A percentile compares a stretch with the other conserved stretches of the same genome.
Conservation (phyloP, 2,888 invertebrate species). For the Sycophila texana region DNA sequence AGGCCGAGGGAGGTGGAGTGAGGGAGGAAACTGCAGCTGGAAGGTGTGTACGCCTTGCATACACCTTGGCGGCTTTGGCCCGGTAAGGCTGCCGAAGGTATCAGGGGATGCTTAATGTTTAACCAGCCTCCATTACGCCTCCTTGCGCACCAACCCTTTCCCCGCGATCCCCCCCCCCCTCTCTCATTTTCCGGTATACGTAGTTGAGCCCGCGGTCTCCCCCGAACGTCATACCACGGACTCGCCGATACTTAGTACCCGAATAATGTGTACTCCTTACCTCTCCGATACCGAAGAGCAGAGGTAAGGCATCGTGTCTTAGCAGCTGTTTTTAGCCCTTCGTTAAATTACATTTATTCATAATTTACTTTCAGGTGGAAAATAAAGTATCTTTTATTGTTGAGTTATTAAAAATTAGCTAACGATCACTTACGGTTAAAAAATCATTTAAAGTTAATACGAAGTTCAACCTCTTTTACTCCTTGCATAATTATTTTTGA, state of each 20-base stretch:
- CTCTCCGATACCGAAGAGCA: no score
- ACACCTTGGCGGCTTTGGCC: constrained; percentile 69
- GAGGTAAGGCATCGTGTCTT: no score
- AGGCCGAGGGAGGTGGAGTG: constrained; percentile 61
- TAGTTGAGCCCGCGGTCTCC: not conserved
- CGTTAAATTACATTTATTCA: no score
- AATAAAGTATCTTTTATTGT: no score
- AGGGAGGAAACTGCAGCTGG: constrained; percentile 56
- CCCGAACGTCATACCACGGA: constrained; percentile 10
- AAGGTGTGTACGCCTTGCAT: constrained; percentile 54
- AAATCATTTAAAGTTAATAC: no score
- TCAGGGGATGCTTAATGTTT: constrained; percentile 75
- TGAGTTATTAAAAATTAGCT: no score
- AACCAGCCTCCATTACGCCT: constrained; percentile 74
- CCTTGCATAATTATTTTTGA: no score
- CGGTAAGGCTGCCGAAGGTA: constrained; percentile 59
- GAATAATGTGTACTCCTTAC: no score
- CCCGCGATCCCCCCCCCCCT: constrained; percentile 12
- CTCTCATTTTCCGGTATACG: not conserved
- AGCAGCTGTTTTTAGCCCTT: no score
- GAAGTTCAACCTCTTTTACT: no score
- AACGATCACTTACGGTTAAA: no score
- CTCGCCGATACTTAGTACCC: constrained; percentile 13
- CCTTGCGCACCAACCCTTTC: constrained; percentile 55
- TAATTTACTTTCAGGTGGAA: no score